Evolutionary conservation across 1,140 invertebrate species (phyloP).

Genomic region (Halesus radiatus): DNA sequence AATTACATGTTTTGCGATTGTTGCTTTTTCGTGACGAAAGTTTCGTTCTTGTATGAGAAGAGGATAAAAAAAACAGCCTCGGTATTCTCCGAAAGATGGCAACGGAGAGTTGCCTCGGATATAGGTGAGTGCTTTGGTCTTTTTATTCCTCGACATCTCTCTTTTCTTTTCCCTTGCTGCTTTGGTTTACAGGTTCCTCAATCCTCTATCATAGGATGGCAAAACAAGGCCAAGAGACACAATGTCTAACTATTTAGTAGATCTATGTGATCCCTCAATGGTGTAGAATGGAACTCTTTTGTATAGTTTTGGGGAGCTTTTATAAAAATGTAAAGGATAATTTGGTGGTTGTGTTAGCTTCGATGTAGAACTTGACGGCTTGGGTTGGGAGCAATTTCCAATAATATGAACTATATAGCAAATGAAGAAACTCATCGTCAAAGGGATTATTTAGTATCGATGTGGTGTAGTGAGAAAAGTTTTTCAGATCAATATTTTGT

Average conservation of each 20-base stretch:
- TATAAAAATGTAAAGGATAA: not conserved
- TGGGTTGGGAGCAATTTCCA: not conserved
- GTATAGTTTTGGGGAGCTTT: not conserved
- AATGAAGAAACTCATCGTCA: too few relatives aligned
- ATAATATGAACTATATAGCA: too few relatives aligned
- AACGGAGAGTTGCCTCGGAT: slow-evolving; percentile 37
- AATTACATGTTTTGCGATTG: not conserved
- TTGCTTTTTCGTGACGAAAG: not conserved
- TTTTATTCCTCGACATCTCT: slow-evolving; percentile 34
- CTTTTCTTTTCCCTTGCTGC: slow-evolving; percentile 18
- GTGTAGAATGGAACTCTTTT: not conserved
- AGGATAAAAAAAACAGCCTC: slow-evolving; percentile 41
- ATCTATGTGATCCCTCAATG: not conserved
- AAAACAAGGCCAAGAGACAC: not conserved
- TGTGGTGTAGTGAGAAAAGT: too few relatives aligned
- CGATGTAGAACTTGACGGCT: not conserved
- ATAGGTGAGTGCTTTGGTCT: slow-evolving; percentile 38
- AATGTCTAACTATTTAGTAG: not conserved
- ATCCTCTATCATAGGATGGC: not conserved
- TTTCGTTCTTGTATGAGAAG: slow-evolving; percentile 6
- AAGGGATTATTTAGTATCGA: too few relatives aligned
- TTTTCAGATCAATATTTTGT: too few relatives aligned
- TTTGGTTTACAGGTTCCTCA: slow-evolving; percentile 6
- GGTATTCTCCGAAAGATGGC: slow-evolving; percentile 48
- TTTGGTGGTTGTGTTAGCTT: not conserved